phyloP scores from a whole-genome alignment of 2,797 vertebrate genomes.

The Oreortyx pictus region DNA sequence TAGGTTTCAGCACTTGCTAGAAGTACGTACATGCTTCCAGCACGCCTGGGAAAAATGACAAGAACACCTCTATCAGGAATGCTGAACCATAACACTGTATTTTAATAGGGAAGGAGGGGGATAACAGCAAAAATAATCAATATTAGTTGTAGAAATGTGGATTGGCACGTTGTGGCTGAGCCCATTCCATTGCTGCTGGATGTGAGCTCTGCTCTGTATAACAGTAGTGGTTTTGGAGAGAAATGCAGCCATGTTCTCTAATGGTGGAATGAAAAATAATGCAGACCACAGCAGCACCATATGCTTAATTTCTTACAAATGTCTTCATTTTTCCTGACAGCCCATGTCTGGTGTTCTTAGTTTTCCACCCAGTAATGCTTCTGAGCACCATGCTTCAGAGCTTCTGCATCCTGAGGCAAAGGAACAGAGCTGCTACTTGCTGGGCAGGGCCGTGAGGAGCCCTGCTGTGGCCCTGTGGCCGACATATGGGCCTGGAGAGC shows the following conservation, averaged over 20 bases:
- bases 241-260: background rate
- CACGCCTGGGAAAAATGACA: background rate
- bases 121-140: conserved; percentile 42
- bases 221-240: background rate
- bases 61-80: conserved; percentile 1
- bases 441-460: background rate
- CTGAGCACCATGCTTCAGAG: accelerated
- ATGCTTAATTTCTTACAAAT: conserved; percentile 12
- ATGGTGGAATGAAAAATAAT: background rate
- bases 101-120: conserved; percentile 5
- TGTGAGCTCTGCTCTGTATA: background rate
- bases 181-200: background rate
- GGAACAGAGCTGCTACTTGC: background rate
- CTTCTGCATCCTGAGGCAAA: background rate
- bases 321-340: conserved; percentile 2
- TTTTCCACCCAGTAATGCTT: background rate
- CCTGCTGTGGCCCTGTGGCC: accelerated
- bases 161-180: background rate
- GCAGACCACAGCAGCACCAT: background rate
- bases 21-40: background rate
- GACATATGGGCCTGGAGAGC: background rate
- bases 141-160: background rate
- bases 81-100: conserved; percentile 1
- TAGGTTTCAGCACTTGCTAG: background rate
- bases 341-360: accelerated